Conservation (phyloP, 2,797 vertebrate genomes). For the Mormyrus hasselquistii region DNA sequence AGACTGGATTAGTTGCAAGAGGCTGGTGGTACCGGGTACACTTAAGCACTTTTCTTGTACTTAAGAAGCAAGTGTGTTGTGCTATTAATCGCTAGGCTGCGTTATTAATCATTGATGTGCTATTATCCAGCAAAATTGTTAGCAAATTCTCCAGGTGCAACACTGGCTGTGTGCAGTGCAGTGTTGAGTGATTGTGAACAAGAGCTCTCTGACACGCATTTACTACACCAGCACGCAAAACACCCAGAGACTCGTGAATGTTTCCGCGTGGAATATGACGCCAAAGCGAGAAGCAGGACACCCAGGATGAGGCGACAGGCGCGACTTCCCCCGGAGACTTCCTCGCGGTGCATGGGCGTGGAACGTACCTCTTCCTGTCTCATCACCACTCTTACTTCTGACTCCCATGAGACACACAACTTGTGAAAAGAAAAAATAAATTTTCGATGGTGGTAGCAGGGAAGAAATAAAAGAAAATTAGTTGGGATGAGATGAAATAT, state of each 20-base stretch:
- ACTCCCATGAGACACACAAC: constrained; percentile 6
- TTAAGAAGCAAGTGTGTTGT: background rate
- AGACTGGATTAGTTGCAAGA: background rate
- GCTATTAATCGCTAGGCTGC: background rate
- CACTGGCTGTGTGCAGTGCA: background rate
- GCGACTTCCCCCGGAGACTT: background rate
- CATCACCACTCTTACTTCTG: constrained; percentile 25
- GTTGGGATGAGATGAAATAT: background rate
- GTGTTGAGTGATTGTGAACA: background rate
- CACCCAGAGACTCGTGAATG: background rate
- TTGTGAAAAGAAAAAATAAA: background rate
- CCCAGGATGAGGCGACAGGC: background rate
- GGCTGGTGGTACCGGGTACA: background rate
- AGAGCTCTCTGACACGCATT: background rate
- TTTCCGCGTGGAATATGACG: background rate
- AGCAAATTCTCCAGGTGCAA: background rate
- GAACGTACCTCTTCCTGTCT: constrained; percentile 40
- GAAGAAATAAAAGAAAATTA: background rate
- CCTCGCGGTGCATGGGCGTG: background rate
- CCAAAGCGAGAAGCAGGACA: background rate
- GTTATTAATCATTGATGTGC: background rate
- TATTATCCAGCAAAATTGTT: background rate
- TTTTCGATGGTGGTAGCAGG: background rate
- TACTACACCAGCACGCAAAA: background rate
- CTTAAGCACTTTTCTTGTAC: background rate